A percentile compares a stretch with the other conserved stretches of the same genome.
These are phyloP conservation scores for Cochlearius cochlearius DNA, from an alignment of 2,113 vertebrate species.

Conservation along the genomic window DNA sequence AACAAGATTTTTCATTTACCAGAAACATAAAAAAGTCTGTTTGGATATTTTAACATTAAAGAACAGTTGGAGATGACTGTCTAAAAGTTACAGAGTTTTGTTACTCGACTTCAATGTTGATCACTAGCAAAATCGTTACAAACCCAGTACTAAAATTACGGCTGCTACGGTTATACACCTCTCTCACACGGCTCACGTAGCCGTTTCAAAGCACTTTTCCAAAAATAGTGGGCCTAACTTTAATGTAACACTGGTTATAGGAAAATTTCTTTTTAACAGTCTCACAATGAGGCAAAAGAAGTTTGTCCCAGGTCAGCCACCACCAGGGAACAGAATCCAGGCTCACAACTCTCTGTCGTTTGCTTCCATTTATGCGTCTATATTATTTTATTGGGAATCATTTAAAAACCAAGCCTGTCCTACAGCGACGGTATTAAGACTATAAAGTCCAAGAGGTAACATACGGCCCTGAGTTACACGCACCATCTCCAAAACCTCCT, in stretches of 20 bases:
- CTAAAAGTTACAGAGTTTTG: background rate
- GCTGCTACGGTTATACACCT: background rate
- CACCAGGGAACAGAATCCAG: background rate
- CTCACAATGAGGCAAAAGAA: background rate
- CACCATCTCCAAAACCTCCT: background rate
- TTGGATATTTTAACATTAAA: background rate
- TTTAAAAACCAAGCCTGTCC: background rate
- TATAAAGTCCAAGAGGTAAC: background rate
- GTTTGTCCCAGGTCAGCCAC: background rate
- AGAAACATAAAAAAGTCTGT: background rate
- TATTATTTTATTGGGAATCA: background rate
- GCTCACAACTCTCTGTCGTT: background rate
- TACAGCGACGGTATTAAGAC: background rate
- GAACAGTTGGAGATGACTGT: background rate
- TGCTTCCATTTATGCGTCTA: background rate
- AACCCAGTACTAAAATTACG: background rate
- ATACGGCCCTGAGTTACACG: fast-evolving
- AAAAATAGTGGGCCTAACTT: background rate
- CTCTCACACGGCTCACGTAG: background rate
- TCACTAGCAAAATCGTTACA: background rate
- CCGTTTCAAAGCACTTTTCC: background rate
- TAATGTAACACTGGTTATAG: background rate
- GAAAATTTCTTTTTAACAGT: background rate
- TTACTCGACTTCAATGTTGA: background rate
- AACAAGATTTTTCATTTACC: background rate